Base-by-base conservation (phyloP, 2,113 vertebrate genomes). In the Chamaea fasciata region DNA sequence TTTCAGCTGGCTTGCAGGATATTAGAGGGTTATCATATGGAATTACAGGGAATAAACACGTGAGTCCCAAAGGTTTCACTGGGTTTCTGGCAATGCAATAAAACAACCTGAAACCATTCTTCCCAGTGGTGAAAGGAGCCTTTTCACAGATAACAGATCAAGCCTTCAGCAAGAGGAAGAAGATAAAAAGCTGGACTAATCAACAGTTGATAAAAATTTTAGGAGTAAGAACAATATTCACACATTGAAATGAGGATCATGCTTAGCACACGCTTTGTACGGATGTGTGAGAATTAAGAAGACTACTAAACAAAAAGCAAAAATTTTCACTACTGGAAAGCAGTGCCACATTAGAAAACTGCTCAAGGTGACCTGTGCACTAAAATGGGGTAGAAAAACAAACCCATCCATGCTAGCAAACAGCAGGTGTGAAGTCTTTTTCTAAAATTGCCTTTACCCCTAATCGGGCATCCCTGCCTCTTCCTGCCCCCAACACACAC, bases 401-500 rank as follows among this genome's bases (percentile, higher is more conserved):
- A 49, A 73, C 4, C 4, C 18, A 23, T 7, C 14, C 4, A 0
- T 1, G 1, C 39, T 3, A 35, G 14, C 1, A 1, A 89, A 82
- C 20, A 71, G 33, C 7, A 22, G 26, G 42, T 30, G 23, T 18
- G 9, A 62, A 49, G 30, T 4, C 3, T 17, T 67, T 28, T 73
- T 42, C 20, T 4, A 0, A n/a, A 39, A 57, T 8, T 42, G 31
- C 10, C 13, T 84, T 39, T 74, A 44, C 7, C 17, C 37, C 50
- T 56, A 4, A 2, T 12, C 1, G 5, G 27, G 8, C 23, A 52
- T n/a, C 50, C 22, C 35, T 56, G 59, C 27, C 24, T 90, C 68
- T 23, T 62, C 52, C 42, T 71, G 31, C 9, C 35, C 42, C 15
- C 33, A 30, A 4, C 1, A 3, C 80, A 64, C 24, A 26, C 28